A percentile compares a stretch with the other conserved stretches of the same genome.
Conservation (phyloP, 2,797 vertebrate species). For the Phaenicophaeus curvirostris region DNA sequence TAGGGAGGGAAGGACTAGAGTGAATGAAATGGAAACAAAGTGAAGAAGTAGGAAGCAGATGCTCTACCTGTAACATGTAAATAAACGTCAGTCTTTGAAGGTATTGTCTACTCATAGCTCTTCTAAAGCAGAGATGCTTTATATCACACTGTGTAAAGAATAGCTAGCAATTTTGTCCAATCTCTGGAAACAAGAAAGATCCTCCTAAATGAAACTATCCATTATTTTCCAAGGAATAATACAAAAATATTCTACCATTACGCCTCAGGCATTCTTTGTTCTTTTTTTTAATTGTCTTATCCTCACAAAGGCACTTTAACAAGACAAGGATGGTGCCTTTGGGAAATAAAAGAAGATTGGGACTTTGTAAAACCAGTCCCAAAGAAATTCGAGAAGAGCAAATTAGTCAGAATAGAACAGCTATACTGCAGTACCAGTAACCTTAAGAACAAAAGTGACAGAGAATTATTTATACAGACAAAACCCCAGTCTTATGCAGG, state of each 20-base stretch:
- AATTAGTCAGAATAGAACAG: conserved; percentile 18
- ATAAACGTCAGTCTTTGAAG: neutral
- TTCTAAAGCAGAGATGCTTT: neutral
- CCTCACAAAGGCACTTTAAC: conserved; percentile 14
- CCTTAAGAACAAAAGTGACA: conserved; percentile 62
- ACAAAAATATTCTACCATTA: neutral
- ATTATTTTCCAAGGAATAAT: neutral
- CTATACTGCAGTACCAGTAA: conserved; percentile 48
- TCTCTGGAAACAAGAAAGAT: neutral
- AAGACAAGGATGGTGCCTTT: neutral
- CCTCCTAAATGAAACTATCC: neutral
- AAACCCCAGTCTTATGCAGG: conserved; percentile 36
- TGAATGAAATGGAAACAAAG: neutral
- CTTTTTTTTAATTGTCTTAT: conserved; percentile 20
- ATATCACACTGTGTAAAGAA: neutral
- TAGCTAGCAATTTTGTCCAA: neutral
- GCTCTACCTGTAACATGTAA: neutral
- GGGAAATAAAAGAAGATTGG: conserved; percentile 18
- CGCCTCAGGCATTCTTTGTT: conserved; percentile 18
- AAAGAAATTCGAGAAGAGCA: neutral
- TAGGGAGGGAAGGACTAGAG: neutral
- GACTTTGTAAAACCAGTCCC: neutral
- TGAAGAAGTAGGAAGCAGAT: neutral
- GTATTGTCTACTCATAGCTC: neutral
- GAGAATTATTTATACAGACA: conserved; percentile 62